Conservation (phyloP, 2,797 vertebrate genomes). For the Tiaroga cobitis region DNA sequence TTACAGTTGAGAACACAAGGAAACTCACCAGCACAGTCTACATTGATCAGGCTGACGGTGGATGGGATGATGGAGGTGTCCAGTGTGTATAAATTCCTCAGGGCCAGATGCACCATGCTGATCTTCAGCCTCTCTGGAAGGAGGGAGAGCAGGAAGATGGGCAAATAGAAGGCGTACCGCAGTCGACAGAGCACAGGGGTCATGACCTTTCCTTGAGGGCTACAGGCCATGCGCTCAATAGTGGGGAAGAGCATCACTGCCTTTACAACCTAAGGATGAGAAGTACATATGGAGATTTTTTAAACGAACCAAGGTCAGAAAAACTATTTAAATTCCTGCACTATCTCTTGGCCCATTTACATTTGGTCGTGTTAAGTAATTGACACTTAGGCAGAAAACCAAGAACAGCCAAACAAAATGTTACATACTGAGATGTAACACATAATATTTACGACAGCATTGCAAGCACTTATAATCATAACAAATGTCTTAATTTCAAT, state of each 20-base stretch:
- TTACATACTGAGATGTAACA: conserved; percentile 13
- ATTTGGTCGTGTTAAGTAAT: conserved; percentile 17
- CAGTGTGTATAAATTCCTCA: conserved; percentile 70
- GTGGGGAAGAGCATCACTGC: conserved; percentile 92
- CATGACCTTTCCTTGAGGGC: conserved; percentile 87
- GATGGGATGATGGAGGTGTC: conserved; percentile 71
- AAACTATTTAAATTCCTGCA: conserved; percentile 30
- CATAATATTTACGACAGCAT: conserved; percentile 28
- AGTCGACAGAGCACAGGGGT: conserved; percentile 88
- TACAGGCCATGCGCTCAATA: conserved; percentile 90
- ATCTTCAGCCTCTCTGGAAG: conserved; percentile 82
- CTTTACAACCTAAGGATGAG: conserved; percentile 80
- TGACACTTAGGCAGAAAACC: neutral
- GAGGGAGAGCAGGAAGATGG: conserved; percentile 86
- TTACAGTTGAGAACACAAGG: neutral
- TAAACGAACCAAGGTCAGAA: neutral
- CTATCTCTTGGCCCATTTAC: conserved; percentile 20
- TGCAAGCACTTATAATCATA: neutral
- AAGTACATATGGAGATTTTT: conserved; percentile 1
- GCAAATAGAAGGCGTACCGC: conserved; percentile 85
- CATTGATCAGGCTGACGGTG: conserved; percentile 80
- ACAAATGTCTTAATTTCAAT: conserved; percentile 43
- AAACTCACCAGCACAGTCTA: conserved; percentile 86
- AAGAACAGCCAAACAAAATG: conserved; percentile 21
- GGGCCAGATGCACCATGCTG: conserved; percentile 71